Evolutionary conservation across 2,797 vertebrate species (phyloP).

Genomic region (Aldrovandia affinis): DNA sequence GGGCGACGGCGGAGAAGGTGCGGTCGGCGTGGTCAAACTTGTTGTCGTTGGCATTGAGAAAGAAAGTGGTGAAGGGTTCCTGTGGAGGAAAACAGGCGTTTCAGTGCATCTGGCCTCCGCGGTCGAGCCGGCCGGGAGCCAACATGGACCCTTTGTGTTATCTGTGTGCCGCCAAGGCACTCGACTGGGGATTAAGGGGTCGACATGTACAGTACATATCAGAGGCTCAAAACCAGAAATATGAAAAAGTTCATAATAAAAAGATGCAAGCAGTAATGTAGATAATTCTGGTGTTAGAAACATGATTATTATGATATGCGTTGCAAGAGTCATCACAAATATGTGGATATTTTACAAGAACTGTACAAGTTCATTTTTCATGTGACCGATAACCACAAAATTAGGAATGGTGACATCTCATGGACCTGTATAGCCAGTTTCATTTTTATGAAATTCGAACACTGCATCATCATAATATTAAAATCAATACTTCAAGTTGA

Average conservation of each 20-base stretch:
- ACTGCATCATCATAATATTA: not conserved
- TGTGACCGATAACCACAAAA: not conserved
- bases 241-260: too few species aligned
- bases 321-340: too few species aligned
- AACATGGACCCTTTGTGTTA: too few species aligned
- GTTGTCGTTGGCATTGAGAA: constrained; percentile 90
- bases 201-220: too few species aligned
- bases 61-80: constrained; percentile 98
- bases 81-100: constrained; percentile 55
- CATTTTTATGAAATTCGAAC: not conserved
- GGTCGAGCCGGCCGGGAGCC: not conserved
- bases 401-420: not conserved
- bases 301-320: too few species aligned
- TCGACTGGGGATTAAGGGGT: too few species aligned
- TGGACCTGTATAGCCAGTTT: not conserved
- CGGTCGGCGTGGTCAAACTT: constrained; percentile 97
- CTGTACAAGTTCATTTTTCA: not conserved
- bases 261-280: too few species aligned
- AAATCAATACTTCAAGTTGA: not conserved
- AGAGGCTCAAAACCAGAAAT: too few species aligned
- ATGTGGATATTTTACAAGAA: constrained; percentile 5
- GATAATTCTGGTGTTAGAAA: too few species aligned
- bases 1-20: constrained; percentile 91
- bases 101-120: not conserved
- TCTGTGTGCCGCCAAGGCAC: too few species aligned